A percentile compares a stretch with the other conserved stretches of the same genome.
Conservation (phyloP, 2,797 vertebrate species). For the Ataeniobius toweri region DNA sequence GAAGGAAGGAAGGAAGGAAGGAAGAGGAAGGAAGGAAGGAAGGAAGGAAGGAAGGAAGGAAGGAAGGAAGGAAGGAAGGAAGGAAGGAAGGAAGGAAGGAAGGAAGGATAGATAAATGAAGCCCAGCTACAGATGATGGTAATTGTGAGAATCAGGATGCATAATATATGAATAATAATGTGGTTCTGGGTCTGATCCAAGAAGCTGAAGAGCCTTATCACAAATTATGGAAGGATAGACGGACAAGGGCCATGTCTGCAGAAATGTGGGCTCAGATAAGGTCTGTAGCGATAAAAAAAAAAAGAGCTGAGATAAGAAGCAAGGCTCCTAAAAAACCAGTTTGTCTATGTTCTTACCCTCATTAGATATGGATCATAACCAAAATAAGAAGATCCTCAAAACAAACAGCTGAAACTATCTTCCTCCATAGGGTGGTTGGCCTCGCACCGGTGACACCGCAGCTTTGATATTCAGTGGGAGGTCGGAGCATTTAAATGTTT, state of each 20-base stretch:
- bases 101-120: too few relatives aligned
- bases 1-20: too few relatives aligned
- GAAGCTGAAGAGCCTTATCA: not conserved
- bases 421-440: not conserved
- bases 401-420: not conserved
- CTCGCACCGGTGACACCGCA: not conserved
- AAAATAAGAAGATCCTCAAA: not conserved
- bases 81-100: too few relatives aligned
- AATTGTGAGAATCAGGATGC: not conserved
- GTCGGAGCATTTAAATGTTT: not conserved
- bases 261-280: not conserved
- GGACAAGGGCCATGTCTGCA: not conserved
- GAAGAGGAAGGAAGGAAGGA: too few relatives aligned
- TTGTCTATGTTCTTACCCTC: not conserved
- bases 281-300: not conserved
- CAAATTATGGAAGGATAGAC: not conserved
- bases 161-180: not conserved
- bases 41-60: too few relatives aligned
- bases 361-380: not conserved
- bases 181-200: not conserved
- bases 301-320: not conserved
- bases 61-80: too few relatives aligned
- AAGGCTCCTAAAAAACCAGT: not conserved
- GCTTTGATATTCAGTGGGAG: not conserved
- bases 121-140: constrained; percentile 1